Conservation (phyloP, 2,888 invertebrate species). For the Eurois occulta region DNA sequence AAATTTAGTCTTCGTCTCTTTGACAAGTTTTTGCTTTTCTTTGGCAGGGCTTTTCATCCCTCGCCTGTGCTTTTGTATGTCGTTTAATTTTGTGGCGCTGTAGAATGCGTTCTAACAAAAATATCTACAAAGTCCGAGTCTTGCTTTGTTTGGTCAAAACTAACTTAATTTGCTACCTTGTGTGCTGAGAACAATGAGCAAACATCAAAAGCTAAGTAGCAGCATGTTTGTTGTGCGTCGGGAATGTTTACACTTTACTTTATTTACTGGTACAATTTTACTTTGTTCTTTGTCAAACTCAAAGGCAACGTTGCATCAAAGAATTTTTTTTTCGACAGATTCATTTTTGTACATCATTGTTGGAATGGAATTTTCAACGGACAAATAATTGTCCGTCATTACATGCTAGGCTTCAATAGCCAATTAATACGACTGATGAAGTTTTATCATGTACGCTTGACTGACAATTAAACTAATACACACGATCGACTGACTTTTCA, state of each 20-base stretch:
- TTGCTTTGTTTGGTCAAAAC: neutral
- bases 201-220: neutral
- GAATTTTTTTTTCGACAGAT: neutral
- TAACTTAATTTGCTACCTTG: neutral
- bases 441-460: neutral
- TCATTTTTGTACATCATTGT: neutral
- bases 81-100: too few relatives aligned
- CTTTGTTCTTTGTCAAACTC: neutral
- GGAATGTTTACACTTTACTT: neutral
- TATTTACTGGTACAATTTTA: neutral
- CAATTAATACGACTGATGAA: neutral
- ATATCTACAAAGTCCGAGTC: neutral
- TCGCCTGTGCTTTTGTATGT: neutral
- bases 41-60: too few relatives aligned
- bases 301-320: neutral
- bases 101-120: neutral
- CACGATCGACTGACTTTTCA: neutral
- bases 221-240: neutral
- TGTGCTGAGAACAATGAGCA: neutral
- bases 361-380: neutral
- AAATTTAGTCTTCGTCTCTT: neutral
- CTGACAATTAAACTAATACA: neutral
- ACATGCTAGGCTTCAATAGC: too few relatives aligned
- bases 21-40: neutral
- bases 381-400: neutral